Conservation (phyloP, 2,888 invertebrate genomes). For the Netelia virgata region DNA sequence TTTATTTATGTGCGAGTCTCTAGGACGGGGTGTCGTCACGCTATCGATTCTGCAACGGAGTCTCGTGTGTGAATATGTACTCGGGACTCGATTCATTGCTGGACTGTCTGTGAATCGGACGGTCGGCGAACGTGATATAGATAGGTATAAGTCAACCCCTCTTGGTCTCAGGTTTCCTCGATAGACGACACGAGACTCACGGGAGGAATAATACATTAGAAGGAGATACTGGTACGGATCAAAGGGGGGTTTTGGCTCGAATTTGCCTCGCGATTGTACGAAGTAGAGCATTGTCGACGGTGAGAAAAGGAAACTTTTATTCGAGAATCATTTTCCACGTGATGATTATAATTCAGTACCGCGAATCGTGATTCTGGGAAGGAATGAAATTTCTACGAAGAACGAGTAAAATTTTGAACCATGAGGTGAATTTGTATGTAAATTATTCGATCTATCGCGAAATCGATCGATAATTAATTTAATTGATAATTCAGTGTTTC, state of each 20-base stretch:
- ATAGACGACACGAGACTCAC: constrained; percentile 8
- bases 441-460: too few relatives aligned
- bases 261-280: neutral
- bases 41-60: constrained; percentile 44
- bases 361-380: too few relatives aligned
- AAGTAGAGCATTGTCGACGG: neutral
- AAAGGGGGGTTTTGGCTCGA: constrained; percentile 4
- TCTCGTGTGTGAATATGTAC: constrained; percentile 24
- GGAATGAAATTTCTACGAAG: too few relatives aligned
- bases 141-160: constrained; percentile 12
- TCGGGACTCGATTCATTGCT: constrained; percentile 12
- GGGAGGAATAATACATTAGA: constrained; percentile 23
- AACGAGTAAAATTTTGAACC: too few relatives aligned
- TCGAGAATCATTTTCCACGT: neutral
- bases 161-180: constrained; percentile 4
- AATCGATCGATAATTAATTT: too few relatives aligned
- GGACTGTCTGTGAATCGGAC: constrained; percentile 30
- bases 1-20: constrained; percentile 11
- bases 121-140: constrained; percentile 19
- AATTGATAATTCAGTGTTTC: too few relatives aligned
- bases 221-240: neutral
- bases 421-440: too few relatives aligned
- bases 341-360: neutral
- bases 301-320: neutral
- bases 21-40: constrained; percentile 26